Conservation (phyloP, 2,113 vertebrate species). For the Bagarius yarrelli region DNA sequence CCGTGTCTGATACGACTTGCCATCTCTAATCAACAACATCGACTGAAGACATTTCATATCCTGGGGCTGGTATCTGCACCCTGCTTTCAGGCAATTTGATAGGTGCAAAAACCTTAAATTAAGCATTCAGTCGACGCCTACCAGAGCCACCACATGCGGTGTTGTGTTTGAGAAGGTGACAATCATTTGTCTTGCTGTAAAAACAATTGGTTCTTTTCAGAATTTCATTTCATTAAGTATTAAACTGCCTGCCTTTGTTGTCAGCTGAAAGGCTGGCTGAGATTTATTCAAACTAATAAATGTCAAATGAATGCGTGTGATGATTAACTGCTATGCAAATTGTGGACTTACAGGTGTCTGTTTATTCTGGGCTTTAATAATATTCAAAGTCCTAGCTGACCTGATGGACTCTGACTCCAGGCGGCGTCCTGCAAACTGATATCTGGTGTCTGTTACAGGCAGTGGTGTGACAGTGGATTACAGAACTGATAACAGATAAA, state of each 20-base stretch:
- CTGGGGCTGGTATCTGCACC: too few relatives aligned
- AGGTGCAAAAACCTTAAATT: conserved; percentile 26
- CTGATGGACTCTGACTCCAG: not conserved
- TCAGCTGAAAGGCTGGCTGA: not conserved
- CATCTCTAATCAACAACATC: too few relatives aligned
- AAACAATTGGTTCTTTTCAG: not conserved
- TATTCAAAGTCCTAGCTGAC: not conserved
- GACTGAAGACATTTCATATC: too few relatives aligned
- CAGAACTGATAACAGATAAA: conserved; percentile 11
- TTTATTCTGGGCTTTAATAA: not conserved
- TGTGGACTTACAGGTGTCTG: not conserved
- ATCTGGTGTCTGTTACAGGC: conserved; percentile 1
- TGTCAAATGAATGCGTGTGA: not conserved
- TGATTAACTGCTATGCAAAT: not conserved
- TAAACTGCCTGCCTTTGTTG: conserved; percentile 10
- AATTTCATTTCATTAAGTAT: not conserved
- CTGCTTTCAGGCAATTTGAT: not conserved
- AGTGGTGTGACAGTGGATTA: conserved; percentile 14
- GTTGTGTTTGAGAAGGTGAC: conserved; percentile 7
- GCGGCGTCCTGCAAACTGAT: not conserved
- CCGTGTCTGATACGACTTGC: too few relatives aligned
- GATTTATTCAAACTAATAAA: not conserved
- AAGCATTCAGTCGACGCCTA: conserved; percentile 11
- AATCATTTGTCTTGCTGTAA: not conserved
- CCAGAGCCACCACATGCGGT: conserved; percentile 2